A percentile compares a stretch with the other conserved stretches of the same genome.
Evolutionary conservation across 2,888 invertebrate genomes (phyloP).

Genomic region (Oxyscelio sp.): DNA sequence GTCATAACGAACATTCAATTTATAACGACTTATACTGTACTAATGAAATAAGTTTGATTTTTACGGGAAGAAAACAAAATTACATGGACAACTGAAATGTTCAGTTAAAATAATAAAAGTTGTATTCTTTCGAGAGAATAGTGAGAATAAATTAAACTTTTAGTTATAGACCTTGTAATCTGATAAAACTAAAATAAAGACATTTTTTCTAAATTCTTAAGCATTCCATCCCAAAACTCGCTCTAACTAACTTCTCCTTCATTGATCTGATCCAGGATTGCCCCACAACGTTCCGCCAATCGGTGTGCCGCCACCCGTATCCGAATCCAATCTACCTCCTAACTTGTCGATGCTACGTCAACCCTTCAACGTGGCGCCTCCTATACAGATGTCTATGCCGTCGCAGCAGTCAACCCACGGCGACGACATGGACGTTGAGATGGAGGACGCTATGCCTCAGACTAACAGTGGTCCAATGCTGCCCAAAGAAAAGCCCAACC

Average conservation of each 20-base stretch:
- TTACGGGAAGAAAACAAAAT: no score
- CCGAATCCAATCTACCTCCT: conserved; percentile 83
- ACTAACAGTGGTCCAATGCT: conserved; percentile 74
- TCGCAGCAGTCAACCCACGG: conserved; percentile 88
- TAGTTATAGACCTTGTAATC: no score
- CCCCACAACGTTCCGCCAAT: conserved; percentile 88
- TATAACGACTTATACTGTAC: no score
- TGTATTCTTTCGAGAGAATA: no score
- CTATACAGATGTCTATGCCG: conserved; percentile 79
- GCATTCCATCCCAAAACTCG: no score
- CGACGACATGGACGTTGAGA: conserved; percentile 95
- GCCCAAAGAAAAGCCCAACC: conserved; percentile 80
- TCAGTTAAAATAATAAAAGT: no score
- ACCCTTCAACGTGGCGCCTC: conserved; percentile 86
- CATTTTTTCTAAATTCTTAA: no score
- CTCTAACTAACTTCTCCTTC: background rate
- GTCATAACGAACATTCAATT: no score
- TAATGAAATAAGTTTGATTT: no score
- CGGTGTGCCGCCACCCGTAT: conserved; percentile 87
- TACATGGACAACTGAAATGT: no score
- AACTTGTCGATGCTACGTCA: conserved; percentile 86
- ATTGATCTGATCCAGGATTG: conserved; percentile 83
- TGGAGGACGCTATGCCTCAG: conserved; percentile 90
- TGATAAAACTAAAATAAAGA: no score
- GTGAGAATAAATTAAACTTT: no score